A percentile compares a stretch with the other conserved stretches of the same genome.
Evolutionary conservation across 2,888 invertebrate genomes (phyloP).

Genomic region (Dicranocentrus wangi): DNA sequence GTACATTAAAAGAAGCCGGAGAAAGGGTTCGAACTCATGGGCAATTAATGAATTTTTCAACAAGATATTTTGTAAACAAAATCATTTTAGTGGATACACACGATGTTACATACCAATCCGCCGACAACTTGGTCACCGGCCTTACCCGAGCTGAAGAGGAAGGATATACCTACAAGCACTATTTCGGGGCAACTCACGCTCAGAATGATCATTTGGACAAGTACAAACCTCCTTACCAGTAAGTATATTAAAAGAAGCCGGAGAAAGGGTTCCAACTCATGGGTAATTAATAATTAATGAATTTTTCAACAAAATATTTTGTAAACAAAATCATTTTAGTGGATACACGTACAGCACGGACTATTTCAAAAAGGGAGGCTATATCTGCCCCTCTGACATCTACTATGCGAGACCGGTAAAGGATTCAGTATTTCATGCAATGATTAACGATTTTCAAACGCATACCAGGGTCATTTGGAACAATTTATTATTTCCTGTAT

Average conservation of each 20-base stretch:
- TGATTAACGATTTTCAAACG: neutral
- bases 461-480: too few species aligned
- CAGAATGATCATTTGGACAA: slow-evolving; percentile 66
- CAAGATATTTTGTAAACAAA: too few species aligned
- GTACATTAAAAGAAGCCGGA: too few species aligned
- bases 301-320: too few species aligned
- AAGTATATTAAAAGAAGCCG: too few species aligned
- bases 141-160: slow-evolving; percentile 74
- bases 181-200: slow-evolving; percentile 73
- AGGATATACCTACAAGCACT: slow-evolving; percentile 74
- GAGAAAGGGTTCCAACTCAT: too few species aligned
- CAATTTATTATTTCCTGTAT: neutral
- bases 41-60: too few species aligned
- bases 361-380: slow-evolving; percentile 74
- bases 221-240: too few species aligned
- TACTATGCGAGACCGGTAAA: slow-evolving; percentile 74
- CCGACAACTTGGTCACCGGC: slow-evolving; percentile 74
- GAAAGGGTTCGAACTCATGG: too few species aligned
- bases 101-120: slow-evolving; percentile 74
- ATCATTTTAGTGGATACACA: too few species aligned
- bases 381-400: slow-evolving; percentile 75
- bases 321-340: too few species aligned
- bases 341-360: slow-evolving; percentile 72
- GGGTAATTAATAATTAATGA: too few species aligned
- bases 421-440: neutral